phyloP scores from a whole-genome alignment of 2,888 invertebrate genomes.

The Aplocera efformata region DNA sequence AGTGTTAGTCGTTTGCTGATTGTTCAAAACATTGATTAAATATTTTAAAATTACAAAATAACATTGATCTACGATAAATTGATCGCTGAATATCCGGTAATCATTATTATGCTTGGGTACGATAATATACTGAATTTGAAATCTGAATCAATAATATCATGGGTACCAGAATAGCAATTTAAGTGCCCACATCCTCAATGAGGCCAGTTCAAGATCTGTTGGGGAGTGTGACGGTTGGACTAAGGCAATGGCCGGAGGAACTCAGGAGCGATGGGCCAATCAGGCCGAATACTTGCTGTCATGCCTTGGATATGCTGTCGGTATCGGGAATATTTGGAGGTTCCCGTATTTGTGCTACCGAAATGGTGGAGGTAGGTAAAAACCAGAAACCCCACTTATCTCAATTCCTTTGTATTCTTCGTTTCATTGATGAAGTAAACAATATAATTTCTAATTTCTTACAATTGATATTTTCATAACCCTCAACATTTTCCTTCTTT shows the following conservation, averaged over 20 bases:
- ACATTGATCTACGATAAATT: too few relatives aligned
- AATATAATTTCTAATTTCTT: too few relatives aligned
- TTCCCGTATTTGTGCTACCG: constrained; percentile 93
- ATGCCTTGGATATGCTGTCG: constrained; percentile 91
- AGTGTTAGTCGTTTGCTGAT: too few relatives aligned
- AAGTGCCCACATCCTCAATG: constrained; percentile 53
- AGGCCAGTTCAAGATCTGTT: constrained; percentile 32
- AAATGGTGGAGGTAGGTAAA: constrained; percentile 87
- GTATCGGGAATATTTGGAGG: constrained; percentile 92
- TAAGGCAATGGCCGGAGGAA: constrained; percentile 49
- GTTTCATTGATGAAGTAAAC: too few relatives aligned
- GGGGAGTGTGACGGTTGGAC: constrained; percentile 32
- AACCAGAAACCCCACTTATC: too few relatives aligned
- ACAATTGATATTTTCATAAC: too few relatives aligned
- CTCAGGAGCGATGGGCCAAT: constrained; percentile 85
- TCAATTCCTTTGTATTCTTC: too few relatives aligned
- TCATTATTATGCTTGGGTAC: background rate
- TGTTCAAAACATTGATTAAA: too few relatives aligned
- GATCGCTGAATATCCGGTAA: background rate
- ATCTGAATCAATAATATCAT: background rate
- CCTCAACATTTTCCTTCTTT: constrained; percentile 25
- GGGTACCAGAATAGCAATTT: constrained; percentile 8
- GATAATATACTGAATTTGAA: background rate
- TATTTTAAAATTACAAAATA: too few relatives aligned
- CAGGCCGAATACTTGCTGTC: constrained; percentile 90